Evolutionary conservation across 2,113 vertebrate species (phyloP), one percentile per base, ranked within the genome.

Genomic region (Indri indri): DNA sequence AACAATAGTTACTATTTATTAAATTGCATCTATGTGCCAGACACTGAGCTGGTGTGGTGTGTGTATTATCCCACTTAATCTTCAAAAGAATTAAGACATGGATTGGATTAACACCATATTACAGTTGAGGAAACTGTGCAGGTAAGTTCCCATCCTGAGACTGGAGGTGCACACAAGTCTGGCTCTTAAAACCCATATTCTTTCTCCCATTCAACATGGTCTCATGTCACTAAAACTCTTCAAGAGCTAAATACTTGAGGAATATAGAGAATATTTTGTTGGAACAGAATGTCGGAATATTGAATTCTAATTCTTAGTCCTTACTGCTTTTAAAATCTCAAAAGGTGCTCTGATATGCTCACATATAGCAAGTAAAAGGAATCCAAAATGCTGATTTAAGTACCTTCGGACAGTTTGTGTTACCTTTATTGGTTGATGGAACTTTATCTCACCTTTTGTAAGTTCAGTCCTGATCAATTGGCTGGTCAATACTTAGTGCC

Each of bases 251-350:
- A 74, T 84, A 30, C 3, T 91, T 18, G 17, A 90, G 6, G 16
- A n/a, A 88, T 37, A 40, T n/a, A 63, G 16, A 77, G 32, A 88
- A 68, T 61, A 68, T 30, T 54, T 3, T 50, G 12, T 30, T 87
- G 40, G n/a, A 79, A 82, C 22, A 65, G 32, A 61, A 1, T n/a
- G 45, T 87, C 42, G 70, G 71, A 50, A 68, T 63, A 66, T 54
- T 71, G 45, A 91, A 20, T 93, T 83, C 40, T 88, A 65, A 59
- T 57, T 91, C n/a, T 94, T 77, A 54, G 73, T 34, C 12, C 22
- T 22, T 47, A 47, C 5, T 34, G 6, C n/a, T 45, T 94, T 91
- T 63, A 91, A 95, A 94, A 70, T 22, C n/a, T 97, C 83, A 83
- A 40, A 70, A 83, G 10, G 14, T 92, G 68, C 22, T 79, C 14